Percentiles rank a stretch among this genome's conserved stretches.
Evolutionary conservation across 2,888 invertebrate genomes (phyloP).

Genomic region (Torymus aiolomorphi): DNA sequence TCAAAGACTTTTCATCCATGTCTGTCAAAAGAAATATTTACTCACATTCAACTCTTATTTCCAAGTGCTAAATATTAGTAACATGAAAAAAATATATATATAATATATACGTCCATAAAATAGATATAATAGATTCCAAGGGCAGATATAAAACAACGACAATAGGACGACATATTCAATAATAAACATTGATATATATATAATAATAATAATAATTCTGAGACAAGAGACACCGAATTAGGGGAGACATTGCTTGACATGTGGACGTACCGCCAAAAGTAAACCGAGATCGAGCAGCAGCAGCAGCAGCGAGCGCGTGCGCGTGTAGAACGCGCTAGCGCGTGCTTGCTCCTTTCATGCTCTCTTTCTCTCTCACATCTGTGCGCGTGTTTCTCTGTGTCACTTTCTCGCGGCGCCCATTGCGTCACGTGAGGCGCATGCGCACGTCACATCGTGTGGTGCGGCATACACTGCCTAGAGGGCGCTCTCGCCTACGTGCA

Average conservation of each 20-base stretch:
- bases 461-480: not conserved
- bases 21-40: not conserved
- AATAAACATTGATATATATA: conserved; percentile 24
- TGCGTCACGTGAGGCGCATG: conserved; percentile 46
- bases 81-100: not conserved
- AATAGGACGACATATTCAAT: conserved; percentile 50
- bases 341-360: not conserved
- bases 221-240: conserved; percentile 65
- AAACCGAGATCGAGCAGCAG: too few relatives aligned
- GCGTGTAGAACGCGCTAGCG: conserved; percentile 25
- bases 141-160: conserved; percentile 42
- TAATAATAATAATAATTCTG: conserved; percentile 39
- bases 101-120: conserved; percentile 1
- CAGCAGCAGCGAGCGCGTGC: conserved; percentile 26
- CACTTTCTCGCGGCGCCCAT: not conserved
- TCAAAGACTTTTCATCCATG: too few relatives aligned
- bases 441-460: conserved; percentile 69
- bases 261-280: conserved; percentile 71
- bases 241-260: conserved; percentile 64
- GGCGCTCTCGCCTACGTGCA: conserved; percentile 64
- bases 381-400: too few relatives aligned
- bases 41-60: not conserved
- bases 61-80: conserved; percentile 5
- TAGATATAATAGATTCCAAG: conserved; percentile 27
- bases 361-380: too few relatives aligned